Evolutionary conservation across 2,113 vertebrate species (phyloP).

Genomic region (Sisor rabdophorus): DNA sequence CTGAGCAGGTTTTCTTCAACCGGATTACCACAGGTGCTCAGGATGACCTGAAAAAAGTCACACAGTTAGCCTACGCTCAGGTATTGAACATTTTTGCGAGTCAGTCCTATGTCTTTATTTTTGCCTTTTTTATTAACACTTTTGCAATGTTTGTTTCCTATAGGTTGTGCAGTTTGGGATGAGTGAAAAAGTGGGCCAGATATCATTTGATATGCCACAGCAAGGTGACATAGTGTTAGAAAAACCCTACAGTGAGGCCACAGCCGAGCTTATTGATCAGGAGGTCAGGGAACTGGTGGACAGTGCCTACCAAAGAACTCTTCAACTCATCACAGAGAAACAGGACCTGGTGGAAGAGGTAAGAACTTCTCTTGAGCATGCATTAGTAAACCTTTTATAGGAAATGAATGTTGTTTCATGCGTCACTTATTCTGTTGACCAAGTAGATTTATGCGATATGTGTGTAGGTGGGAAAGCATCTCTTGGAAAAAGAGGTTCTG

Average conservation of each 20-base stretch:
- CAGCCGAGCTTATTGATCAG: constrained; percentile 70
- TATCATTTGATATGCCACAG: constrained; percentile 62
- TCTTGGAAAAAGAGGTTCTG: constrained; percentile 68
- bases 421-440: background rate
- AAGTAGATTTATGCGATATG: background rate
- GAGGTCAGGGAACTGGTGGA: constrained; percentile 71
- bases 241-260: constrained; percentile 65
- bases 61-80: constrained; percentile 67
- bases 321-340: constrained; percentile 59
- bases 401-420: background rate
- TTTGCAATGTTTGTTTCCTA: background rate
- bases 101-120: background rate
- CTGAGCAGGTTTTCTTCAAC: constrained; percentile 67
- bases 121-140: background rate
- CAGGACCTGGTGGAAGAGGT: constrained; percentile 60
- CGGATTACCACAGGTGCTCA: constrained; percentile 65
- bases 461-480: constrained; percentile 58
- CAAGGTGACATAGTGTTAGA: constrained; percentile 57
- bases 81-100: constrained; percentile 36
- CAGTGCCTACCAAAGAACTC: constrained; percentile 58
- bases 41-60: constrained; percentile 65
- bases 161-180: constrained; percentile 69
- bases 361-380: background rate
- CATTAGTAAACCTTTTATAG: background rate
- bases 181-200: constrained; percentile 68